A percentile compares a stretch with the other conserved stretches of the same genome.
phyloP scores from a whole-genome alignment of 2,113 vertebrate genomes.

The Xenus cinereus region DNA sequence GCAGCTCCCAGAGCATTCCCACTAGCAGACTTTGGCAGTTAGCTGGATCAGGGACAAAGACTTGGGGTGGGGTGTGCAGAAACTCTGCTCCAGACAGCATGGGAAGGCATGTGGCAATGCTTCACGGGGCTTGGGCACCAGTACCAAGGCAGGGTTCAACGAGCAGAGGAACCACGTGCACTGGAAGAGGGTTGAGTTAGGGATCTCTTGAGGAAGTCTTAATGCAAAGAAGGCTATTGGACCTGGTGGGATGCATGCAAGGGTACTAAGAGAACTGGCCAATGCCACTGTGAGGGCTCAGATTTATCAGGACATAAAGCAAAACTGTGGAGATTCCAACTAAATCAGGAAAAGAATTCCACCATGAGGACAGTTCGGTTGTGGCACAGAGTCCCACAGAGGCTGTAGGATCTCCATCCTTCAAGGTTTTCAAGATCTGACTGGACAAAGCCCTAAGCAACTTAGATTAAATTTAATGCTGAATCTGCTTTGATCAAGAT shows the following conservation, averaged over 20 bases:
- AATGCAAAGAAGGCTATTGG: neutral
- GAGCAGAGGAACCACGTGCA: neutral
- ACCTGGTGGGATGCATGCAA: neutral
- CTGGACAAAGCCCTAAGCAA: neutral
- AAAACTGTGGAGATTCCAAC: neutral
- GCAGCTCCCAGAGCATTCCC: neutral
- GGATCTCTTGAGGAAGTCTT: neutral
- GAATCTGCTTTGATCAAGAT: neutral
- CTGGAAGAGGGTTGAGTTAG: neutral
- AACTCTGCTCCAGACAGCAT: neutral
- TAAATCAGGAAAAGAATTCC: neutral
- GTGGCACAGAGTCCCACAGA: neutral
- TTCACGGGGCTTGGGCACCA: neutral
- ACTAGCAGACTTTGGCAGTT: neutral
- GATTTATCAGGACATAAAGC: neutral
- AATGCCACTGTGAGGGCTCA: neutral
- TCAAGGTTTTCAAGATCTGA: neutral
- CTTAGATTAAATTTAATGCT: neutral
- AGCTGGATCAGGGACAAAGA: neutral
- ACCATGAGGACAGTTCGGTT: neutral
- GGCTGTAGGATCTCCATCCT: neutral
- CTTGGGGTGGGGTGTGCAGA: neutral
- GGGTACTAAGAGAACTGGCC: neutral
- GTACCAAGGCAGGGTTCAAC: neutral
- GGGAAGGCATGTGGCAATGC: neutral